phyloP scores from a whole-genome alignment of 1,140 invertebrate genomes.

The Aethina tumida region DNA sequence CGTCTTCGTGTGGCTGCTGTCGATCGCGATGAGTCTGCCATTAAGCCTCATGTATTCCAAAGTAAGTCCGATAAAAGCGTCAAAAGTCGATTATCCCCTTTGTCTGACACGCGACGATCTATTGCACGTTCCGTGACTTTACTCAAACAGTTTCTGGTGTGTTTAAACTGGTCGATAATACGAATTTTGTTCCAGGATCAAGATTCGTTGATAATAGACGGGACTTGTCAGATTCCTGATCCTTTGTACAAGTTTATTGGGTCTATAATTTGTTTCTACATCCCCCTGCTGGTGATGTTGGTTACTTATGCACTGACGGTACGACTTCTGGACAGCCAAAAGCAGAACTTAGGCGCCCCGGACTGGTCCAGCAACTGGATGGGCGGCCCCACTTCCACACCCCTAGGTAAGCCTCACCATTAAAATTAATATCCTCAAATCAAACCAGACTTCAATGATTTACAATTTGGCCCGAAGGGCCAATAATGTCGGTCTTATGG shows the following conservation, averaged over 20 bases:
- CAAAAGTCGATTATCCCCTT: neutral
- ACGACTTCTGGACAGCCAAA: conserved; percentile 63
- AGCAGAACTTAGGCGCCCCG: conserved; percentile 54
- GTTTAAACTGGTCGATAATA: too few relatives aligned
- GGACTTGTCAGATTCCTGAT: conserved; percentile 76
- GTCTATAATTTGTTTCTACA: conserved; percentile 91
- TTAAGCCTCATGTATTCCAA: conserved; percentile 80
- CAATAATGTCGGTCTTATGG: neutral
- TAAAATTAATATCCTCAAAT: too few relatives aligned
- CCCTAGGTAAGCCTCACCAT: conserved; percentile 49
- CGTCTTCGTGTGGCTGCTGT: conserved; percentile 82
- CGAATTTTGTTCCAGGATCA: conserved; percentile 62
- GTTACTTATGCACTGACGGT: conserved; percentile 88
- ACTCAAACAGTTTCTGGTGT: too few relatives aligned
- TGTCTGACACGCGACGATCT: too few relatives aligned
- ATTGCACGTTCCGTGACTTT: conserved; percentile 1
- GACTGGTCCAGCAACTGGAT: conserved; percentile 53
- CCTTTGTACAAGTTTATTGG: conserved; percentile 85
- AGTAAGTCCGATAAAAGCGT: conserved; percentile 39
- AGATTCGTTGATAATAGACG: conserved; percentile 66
- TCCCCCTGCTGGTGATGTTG: conserved; percentile 89
- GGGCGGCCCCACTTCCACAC: conserved; percentile 42
- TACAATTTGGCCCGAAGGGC: neutral
- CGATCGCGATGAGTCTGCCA: conserved; percentile 80
- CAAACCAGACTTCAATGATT: neutral